Base-by-base conservation (phyloP, 2,797 vertebrate genomes). In the Enteromius radiatus region DNA sequence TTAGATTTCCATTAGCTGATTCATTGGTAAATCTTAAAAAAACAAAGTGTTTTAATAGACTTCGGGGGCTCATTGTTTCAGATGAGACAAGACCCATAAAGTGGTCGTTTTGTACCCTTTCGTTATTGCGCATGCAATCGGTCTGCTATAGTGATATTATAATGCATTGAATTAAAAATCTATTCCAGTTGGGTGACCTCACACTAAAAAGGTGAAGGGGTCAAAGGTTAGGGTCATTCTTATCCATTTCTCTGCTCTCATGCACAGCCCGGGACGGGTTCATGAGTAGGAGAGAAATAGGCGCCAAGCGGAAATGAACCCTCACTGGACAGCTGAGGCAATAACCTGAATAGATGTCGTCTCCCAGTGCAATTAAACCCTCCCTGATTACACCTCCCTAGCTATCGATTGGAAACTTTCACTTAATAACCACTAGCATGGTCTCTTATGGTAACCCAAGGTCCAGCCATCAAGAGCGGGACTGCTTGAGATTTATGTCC, bases 381-480 rank as follows among this genome's bases (percentile, higher is more conserved):
- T 91, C 90, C 91, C 92, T 94, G 93, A 95, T 95, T 95, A 92
- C 91, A 90, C 92, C 91, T 93, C 91, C 88, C 92, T 90, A 87
- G 90, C 93, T 90, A 95, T 95, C 91, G 93, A 95, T 94, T 92
- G 91, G 91, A 94, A 94, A 94, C 91, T 92, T 94, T 93, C 92
- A 94, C 93, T 95, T 94, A 94, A 94, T 95, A 94, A 94, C 93
- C 92, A 87, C 91, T 92, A 93, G 93, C 91, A 91, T 91, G 90
- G 91, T 93, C 91, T 94, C 93, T 94, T 93, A 93, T 93, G 92
- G 92, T 93, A 93, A 94, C 94, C 93, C 89, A 89, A 78, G 91
- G 94, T 93, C 91, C 80, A 78, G 84, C 90, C 91, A 89, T 93
- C 88, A 85, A 88, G 87, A 86, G 88, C 70, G 86, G 90, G 85